Evolutionary conservation across 2,113 vertebrate species (phyloP).

Genomic region (Ictalurus furcatus): DNA sequence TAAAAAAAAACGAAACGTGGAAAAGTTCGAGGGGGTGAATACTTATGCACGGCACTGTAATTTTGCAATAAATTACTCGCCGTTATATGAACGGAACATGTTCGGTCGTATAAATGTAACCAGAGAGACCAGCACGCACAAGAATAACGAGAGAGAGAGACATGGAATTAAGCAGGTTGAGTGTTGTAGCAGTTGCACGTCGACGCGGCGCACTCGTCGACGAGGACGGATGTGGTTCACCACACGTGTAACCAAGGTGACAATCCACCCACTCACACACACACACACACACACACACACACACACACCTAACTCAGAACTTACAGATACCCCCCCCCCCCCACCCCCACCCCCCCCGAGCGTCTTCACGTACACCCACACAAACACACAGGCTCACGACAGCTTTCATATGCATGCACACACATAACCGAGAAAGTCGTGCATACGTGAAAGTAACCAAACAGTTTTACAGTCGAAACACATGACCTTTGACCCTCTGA

Average conservation of each 20-base stretch:
- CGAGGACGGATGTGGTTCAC: constrained; percentile 44
- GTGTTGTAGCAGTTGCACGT: constrained; percentile 31
- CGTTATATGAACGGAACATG: not conserved
- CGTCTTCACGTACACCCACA: constrained; percentile 12
- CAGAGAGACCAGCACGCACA: constrained; percentile 7
- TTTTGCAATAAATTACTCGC: not conserved
- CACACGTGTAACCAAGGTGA: constrained; percentile 47
- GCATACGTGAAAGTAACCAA: not conserved
- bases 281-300: not conserved
- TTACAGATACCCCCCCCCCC: not conserved
- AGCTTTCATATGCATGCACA: not conserved
- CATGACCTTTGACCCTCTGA: not conserved
- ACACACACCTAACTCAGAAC: not conserved
- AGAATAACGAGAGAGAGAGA: not conserved
- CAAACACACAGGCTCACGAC: constrained; percentile 22
- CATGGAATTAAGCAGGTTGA: not conserved
- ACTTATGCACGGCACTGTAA: not conserved
- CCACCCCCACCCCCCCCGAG: not conserved
- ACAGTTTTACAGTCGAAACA: not conserved
- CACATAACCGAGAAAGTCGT: not conserved
- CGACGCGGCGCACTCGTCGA: constrained; percentile 15
- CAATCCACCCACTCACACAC: constrained; percentile 20
- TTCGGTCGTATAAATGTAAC: constrained; percentile 1
- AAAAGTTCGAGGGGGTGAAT: not conserved
- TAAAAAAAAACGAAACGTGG: too few species aligned